Base-by-base conservation (phyloP, 2,797 vertebrate genomes). In the Lacerta agilis region DNA sequence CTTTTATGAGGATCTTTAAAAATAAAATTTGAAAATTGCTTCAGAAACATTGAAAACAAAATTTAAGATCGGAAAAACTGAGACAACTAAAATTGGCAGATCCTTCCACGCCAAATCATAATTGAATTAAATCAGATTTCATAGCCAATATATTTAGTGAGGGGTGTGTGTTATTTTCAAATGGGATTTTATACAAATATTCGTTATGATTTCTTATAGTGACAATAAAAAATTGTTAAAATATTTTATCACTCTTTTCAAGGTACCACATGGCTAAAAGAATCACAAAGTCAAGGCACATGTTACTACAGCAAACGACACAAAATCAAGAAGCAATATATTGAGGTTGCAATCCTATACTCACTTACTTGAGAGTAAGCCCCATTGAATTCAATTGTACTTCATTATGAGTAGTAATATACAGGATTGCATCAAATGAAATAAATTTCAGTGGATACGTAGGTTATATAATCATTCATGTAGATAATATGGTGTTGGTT, bases 381-480 rank as follows among this genome's bases (percentile, higher is more conserved):
- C 49, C 49, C 49, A 49, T 13, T 49, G 49, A 49, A 49, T 49
- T 49, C 45, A 49, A 49, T 11, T 49, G 2, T 45, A 49, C 49
- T 49, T 49, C 13, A 11, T 49, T 3, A 49, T 38, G 36, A 85
- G 3, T 49, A 73, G 15, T 18, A 18, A 38, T 73, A 20, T 18
- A 73, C 10, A 73, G 33, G 17, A 38, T 17, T 73, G 17, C 43
- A 55, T 20, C 69, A 33, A 79, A 78, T 49, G 20, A 55, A 11
- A 69, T 55, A 8, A 69, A 38, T 18, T 45, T 38, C 55, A 86
- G 13, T 23, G 23, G 15, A 17, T 0, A 38, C 0, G 0, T 5
- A 15, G 23, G 2, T 15, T 0, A 43, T 0, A 0, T 5, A 15
- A 75, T 71, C 83, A n/a, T 6, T 71, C 8, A 79, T 71, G 45